These are phyloP conservation scores for Argyrosomus japonicus DNA, from an alignment of 2,113 vertebrate species.

Conservation along the genomic window DNA sequence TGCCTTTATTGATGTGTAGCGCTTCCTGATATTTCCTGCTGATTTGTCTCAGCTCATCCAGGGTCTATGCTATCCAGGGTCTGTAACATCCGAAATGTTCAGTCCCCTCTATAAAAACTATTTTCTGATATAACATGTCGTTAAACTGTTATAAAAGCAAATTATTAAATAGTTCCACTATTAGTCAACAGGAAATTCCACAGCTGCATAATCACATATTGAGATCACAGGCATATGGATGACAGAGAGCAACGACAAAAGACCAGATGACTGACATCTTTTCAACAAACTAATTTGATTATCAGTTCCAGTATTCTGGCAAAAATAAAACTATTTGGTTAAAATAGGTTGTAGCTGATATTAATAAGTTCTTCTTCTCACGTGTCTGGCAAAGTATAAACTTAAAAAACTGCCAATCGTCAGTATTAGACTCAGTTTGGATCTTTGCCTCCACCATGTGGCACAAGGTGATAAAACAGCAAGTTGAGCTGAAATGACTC, in stretches of 20 bases:
- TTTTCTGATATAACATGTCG: not conserved
- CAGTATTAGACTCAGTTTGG: slow-evolving; percentile 12
- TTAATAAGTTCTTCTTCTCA: not conserved
- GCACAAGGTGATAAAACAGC: slow-evolving; percentile 42
- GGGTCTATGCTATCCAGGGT: not conserved
- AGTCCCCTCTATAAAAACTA: not conserved
- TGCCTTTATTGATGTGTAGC: slow-evolving; percentile 81
- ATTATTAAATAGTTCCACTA: slow-evolving; percentile 26
- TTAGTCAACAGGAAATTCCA: slow-evolving; percentile 60
- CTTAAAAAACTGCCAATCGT: slow-evolving; percentile 2
- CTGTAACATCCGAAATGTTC: no score
- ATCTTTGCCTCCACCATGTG: slow-evolving; percentile 70
- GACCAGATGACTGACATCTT: slow-evolving; percentile 2
- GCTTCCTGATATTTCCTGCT: not conserved
- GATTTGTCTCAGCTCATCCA: not conserved
- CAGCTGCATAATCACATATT: slow-evolving; percentile 38
- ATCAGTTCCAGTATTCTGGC: not conserved
- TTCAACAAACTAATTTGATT: slow-evolving; percentile 20
- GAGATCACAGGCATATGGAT: slow-evolving; percentile 41
- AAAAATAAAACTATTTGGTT: not conserved
- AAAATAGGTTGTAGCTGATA: not conserved
- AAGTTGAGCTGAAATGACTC: not conserved
- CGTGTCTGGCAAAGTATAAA: not conserved
- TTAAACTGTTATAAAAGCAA: slow-evolving; percentile 11
- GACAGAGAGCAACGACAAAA: slow-evolving; percentile 1